Evolutionary conservation across 2,888 invertebrate species (phyloP).

Genomic region (Chloroclysta siterata): DNA sequence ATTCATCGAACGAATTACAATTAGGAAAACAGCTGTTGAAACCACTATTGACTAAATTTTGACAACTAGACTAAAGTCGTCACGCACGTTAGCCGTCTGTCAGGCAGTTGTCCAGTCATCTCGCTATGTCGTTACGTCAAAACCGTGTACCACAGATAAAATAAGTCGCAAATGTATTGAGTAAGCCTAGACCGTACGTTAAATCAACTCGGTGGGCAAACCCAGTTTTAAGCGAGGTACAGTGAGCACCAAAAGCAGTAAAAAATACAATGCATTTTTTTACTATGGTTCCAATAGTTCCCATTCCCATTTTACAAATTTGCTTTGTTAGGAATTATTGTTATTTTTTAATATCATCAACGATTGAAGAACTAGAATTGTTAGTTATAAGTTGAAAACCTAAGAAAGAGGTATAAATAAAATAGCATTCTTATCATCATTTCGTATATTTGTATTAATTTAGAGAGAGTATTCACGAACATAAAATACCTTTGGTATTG

Average conservation of each 20-base stretch:
- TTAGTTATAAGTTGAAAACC: no score
- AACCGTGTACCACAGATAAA: background rate
- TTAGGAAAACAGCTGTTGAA: slow-evolving; percentile 66
- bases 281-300: no score
- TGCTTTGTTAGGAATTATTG: no score
- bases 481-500: slow-evolving; percentile 82
- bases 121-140: background rate
- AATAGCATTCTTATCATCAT: slow-evolving; percentile 34
- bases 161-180: background rate
- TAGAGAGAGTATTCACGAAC: slow-evolving; percentile 74
- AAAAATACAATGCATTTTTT: no score
- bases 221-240: no score
- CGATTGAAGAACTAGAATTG: no score
- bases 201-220: no score
- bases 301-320: no score
- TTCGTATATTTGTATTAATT: slow-evolving; percentile 69
- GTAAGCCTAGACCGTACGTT: no score
- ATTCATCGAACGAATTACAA: slow-evolving; percentile 42
- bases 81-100: background rate
- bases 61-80: slow-evolving; percentile 40
- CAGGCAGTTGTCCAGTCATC: background rate
- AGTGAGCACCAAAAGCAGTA: no score
- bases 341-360: no score
- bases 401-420: background rate
- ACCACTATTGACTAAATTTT: slow-evolving; percentile 49